Base-by-base conservation (phyloP, 2,113 vertebrate species). In the Capra hircus region DNA sequence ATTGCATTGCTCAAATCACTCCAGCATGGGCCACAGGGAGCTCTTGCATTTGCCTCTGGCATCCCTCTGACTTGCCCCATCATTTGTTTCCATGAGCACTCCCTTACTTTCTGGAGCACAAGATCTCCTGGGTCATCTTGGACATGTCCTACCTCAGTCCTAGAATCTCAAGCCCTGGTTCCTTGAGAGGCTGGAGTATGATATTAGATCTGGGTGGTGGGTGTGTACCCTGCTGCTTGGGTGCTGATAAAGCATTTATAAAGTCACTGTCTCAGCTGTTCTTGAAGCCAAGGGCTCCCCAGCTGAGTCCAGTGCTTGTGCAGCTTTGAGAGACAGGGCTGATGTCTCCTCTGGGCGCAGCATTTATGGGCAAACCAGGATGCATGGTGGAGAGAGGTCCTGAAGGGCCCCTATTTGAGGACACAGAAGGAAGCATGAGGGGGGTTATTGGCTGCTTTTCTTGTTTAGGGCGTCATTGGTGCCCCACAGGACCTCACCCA, bases 301-400 rank as follows among this genome's bases (percentile, higher is more conserved):
- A 14, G 40, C 74, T 40, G 19, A 13, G n/a, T 7, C 67, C 5
- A 30, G 40, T 13, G 48, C 14, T 1, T 1, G 6, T 80, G 67
- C 23, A 11, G 28, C 67, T 19, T 15, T 27, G 60, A 16, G 74
- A 23, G 15, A 8, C 13, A 15, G 40, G 21, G 59, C 43, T 2
- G 10, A 10, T 0, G 11, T 27, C 52, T 16, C 7, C 6, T 10
- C 50, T 3, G 9, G 21, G 19, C 0, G 2, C 17, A 6, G 57
- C 1, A 28, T 33, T 53, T 27, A 12, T 2, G 40, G 83, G 40
- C 43, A n/a, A 33, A 30, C 43, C 60, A 14, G 27, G 15, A 28
- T 33, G 5, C 2, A 0, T 1, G 1, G 30, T 62, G 84, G 13
- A 21, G 40, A 17, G 30, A 4, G 48, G 16, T 19, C 11, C n/a